phyloP scores from a whole-genome alignment of 2,888 invertebrate genomes.

The Galeruca laticollis region DNA sequence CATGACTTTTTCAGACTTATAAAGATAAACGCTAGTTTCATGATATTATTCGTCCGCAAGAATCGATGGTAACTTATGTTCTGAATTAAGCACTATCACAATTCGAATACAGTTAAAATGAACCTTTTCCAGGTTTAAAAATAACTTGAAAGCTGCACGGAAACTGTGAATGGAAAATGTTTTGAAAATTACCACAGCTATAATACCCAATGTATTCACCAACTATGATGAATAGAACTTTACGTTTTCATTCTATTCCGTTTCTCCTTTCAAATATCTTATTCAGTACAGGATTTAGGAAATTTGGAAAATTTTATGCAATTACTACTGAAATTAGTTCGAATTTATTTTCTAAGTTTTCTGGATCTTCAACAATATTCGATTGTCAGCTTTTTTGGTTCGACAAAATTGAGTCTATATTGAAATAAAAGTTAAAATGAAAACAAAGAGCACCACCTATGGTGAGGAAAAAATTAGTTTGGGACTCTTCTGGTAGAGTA shows the following conservation, averaged over 20 bases:
- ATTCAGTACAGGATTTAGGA: constrained; percentile 1
- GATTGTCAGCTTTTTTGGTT: no score
- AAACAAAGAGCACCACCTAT: no score
- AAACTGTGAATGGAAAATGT: constrained; percentile 21
- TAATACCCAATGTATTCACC: constrained; percentile 22
- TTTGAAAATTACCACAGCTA: constrained; percentile 28
- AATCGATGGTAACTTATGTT: no score
- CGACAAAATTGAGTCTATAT: no score
- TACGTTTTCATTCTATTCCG: constrained; percentile 22
- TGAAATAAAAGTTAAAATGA: no score
- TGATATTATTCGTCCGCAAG: no score
- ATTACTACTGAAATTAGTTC: not conserved
- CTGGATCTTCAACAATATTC: not conserved
- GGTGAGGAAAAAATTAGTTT: no score
- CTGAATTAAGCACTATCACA: no score
- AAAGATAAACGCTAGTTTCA: no score
- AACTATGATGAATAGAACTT: constrained; percentile 26
- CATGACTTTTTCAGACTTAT: no score
- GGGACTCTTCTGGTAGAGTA: no score
- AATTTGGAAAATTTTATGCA: not conserved
- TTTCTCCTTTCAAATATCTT: constrained; percentile 13
- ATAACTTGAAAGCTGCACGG: not conserved
- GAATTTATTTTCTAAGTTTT: constrained; percentile 11
- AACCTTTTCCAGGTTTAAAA: not conserved
- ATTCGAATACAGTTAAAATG: not conserved